Percentiles rank a stretch among this genome's conserved stretches.
Conservation (phyloP, 2,888 invertebrate genomes). For the Diploptera punctata region DNA sequence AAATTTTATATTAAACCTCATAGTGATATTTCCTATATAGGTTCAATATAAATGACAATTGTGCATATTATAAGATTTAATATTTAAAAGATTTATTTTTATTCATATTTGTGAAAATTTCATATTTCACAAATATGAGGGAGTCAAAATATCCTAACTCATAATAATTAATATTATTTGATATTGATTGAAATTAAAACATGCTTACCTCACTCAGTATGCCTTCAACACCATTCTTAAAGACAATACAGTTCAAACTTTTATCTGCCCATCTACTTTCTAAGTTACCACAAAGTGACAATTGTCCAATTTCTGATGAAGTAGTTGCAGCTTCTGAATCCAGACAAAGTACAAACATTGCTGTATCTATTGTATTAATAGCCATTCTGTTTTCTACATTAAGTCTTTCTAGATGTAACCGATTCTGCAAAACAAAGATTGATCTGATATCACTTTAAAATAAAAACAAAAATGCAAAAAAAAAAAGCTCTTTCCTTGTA, state of each 20-base stretch:
- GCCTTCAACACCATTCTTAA: constrained; percentile 59
- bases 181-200: no score
- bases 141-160: no score
- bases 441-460: background rate
- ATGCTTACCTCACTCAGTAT: constrained; percentile 64
- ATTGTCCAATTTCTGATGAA: constrained; percentile 51
- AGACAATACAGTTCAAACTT: constrained; percentile 57
- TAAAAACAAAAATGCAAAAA: background rate
- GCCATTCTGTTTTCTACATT: constrained; percentile 53
- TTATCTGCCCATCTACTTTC: constrained; percentile 67
- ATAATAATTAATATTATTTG: no score
- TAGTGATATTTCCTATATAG: no score
- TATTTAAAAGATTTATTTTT: no score
- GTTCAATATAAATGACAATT: no score
- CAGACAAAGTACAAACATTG: constrained; percentile 52
- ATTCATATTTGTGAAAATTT: no score
- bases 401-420: constrained; percentile 53
- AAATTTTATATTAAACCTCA: no score
- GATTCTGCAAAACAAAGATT: constrained; percentile 53
- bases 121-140: no score
- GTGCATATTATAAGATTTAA: no score
- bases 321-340: constrained; percentile 54
- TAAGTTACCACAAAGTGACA: constrained; percentile 58
- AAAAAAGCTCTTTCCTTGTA: background rate
- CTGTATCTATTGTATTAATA: constrained; percentile 55